Evolutionary conservation across 2,888 invertebrate genomes (phyloP).

Genomic region (Diadegma fenestrale): DNA sequence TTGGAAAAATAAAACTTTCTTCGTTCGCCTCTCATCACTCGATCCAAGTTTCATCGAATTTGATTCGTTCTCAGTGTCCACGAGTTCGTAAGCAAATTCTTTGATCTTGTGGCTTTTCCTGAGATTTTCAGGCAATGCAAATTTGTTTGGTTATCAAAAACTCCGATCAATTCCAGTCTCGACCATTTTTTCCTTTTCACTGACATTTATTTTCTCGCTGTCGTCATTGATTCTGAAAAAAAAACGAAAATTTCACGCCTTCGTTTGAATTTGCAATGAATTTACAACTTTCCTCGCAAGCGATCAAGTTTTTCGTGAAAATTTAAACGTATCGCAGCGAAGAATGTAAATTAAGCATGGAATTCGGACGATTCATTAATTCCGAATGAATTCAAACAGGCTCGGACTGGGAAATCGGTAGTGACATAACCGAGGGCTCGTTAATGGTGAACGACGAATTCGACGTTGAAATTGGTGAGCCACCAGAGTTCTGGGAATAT

Average conservation of each 20-base stretch:
- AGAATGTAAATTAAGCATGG: background rate
- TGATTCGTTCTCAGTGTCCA: background rate
- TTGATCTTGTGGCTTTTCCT: no score
- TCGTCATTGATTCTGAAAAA: background rate
- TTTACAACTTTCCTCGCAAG: no score
- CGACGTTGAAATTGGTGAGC: constrained; percentile 73
- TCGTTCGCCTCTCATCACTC: background rate
- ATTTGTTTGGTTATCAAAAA: background rate
- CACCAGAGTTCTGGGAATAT: constrained; percentile 74
- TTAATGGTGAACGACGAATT: constrained; percentile 81
- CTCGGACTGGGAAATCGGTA: constrained; percentile 91
- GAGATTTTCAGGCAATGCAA: background rate
- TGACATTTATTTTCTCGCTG: background rate
- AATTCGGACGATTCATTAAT: background rate
- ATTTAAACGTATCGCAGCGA: background rate
- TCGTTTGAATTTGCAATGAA: background rate
- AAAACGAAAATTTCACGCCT: background rate
- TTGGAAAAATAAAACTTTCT: background rate
- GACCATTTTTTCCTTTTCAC: background rate
- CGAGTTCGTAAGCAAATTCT: no score
- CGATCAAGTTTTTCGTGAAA: background rate
- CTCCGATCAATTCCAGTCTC: background rate
- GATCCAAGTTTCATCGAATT: background rate
- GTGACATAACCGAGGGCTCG: constrained; percentile 85
- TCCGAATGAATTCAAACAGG: constrained; percentile 85